These are phyloP conservation scores for Parazoanthus darwini DNA, from an alignment of 92 coral and sea anemone genomes.

Conservation along the genomic window DNA sequence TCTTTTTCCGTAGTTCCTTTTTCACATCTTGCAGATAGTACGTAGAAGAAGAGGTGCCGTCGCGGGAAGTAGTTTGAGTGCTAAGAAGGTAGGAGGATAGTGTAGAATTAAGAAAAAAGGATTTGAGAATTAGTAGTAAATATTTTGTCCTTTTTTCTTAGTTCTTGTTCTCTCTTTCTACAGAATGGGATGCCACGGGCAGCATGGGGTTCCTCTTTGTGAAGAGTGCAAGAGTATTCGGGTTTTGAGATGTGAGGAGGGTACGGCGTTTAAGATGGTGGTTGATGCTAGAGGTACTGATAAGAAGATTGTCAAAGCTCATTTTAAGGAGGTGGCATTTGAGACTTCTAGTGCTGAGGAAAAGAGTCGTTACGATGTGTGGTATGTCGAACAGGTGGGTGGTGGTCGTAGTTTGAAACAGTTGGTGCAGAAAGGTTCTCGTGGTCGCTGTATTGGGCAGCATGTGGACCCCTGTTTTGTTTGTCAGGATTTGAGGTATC, in stretches of 20 bases:
- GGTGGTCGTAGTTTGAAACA: constrained; percentile 8
- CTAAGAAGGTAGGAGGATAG: background rate
- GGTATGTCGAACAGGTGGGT: background rate
- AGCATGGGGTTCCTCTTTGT: background rate
- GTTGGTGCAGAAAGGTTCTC: constrained; percentile 4
- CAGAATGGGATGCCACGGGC: constrained; percentile 10
- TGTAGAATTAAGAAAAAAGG: constrained; percentile 4
- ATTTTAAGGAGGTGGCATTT: too few relatives aligned
- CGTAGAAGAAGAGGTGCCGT: background rate
- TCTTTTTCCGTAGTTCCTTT: too few relatives aligned
- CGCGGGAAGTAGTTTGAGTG: background rate
- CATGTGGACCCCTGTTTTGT: constrained; percentile 1
- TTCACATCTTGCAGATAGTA: background rate
- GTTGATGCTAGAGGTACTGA: background rate
- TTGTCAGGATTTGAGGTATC: background rate
- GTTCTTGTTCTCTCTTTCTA: background rate
- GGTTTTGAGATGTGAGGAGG: constrained; percentile 6
- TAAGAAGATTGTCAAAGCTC: too few relatives aligned
- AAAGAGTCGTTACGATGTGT: background rate
- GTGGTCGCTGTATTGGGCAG: background rate
- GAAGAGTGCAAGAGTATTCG: constrained; percentile 4
- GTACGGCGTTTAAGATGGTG: background rate
- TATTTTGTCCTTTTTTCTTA: background rate
- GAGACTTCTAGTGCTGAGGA: too few relatives aligned
- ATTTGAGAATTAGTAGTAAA: background rate